Conservation (phyloP, 2,888 invertebrate species). For the Nudaria mundana region DNA sequence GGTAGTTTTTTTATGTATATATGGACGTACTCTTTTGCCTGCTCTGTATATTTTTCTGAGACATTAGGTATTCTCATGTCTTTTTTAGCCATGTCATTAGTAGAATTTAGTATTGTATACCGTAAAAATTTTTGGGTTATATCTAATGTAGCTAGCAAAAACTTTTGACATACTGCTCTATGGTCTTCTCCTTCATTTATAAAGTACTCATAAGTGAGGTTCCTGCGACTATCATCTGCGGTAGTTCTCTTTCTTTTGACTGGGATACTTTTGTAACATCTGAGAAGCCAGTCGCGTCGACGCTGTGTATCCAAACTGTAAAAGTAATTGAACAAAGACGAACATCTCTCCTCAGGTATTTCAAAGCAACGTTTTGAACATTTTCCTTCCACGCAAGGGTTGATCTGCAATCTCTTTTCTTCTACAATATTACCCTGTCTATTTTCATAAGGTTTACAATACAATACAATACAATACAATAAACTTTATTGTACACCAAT, state of each 20-base stretch:
- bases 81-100: neutral
- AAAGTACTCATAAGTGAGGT: neutral
- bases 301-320: neutral
- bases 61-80: neutral
- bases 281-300: neutral
- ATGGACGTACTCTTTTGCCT: neutral
- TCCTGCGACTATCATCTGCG: neutral
- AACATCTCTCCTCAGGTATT: neutral
- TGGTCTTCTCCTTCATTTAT: neutral
- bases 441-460: too few species aligned
- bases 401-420: neutral
- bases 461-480: too few species aligned
- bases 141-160: neutral
- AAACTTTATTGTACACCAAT: too few species aligned
- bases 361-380: constrained; percentile 1
- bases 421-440: too few species aligned
- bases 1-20: neutral
- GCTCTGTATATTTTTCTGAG: neutral
- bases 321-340: neutral
- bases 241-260: constrained; percentile 2
- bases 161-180: neutral
- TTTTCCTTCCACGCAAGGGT: constrained; percentile 1
- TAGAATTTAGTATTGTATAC: neutral
- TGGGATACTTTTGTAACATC: neutral
- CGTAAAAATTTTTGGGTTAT: neutral